A percentile compares a stretch with the other conserved stretches of the same genome.
phyloP scores from a whole-genome alignment of 1,140 invertebrate genomes.

The Elysia chlorotica region DNA sequence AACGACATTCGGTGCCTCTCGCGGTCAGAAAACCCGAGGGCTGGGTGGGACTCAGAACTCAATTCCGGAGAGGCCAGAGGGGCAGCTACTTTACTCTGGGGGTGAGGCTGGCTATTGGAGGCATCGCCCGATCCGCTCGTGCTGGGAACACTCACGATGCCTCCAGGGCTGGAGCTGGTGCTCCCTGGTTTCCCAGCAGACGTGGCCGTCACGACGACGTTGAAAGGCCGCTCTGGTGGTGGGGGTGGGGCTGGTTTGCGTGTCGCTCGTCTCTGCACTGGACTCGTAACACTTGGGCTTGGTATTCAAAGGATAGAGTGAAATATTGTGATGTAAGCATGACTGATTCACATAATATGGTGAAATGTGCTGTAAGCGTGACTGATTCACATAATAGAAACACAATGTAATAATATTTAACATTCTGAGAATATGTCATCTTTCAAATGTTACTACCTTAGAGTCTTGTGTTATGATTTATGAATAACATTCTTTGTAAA shows the following conservation, averaged over 20 bases:
- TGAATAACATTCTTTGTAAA: no score
- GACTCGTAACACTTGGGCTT: constrained; percentile 23
- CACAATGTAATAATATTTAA: no score
- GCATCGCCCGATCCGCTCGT: constrained; percentile 27
- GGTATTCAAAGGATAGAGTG: no score
- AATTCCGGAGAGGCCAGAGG: constrained; percentile 33
- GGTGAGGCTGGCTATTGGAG: constrained; percentile 19
- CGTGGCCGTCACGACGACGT: constrained; percentile 46
- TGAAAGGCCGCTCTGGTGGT: constrained; percentile 44
- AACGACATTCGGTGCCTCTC: constrained; percentile 33
- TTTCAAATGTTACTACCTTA: no score
- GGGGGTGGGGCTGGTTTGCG: constrained; percentile 52
- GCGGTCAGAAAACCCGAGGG: not conserved
- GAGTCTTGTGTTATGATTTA: no score
- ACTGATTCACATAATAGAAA: no score
- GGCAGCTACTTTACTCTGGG: constrained; percentile 14
- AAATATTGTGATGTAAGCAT: no score
- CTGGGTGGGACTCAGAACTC: constrained; percentile 10
- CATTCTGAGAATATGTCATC: no score
- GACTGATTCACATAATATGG: no score
- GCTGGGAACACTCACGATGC: constrained; percentile 22
- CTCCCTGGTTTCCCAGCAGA: constrained; percentile 15
- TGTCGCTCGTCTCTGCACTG: constrained; percentile 34
- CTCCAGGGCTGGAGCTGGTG: constrained; percentile 13
- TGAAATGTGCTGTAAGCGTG: no score